Evolutionary conservation across 2,113 vertebrate genomes (phyloP).

Genomic region (Sander vitreus): DNA sequence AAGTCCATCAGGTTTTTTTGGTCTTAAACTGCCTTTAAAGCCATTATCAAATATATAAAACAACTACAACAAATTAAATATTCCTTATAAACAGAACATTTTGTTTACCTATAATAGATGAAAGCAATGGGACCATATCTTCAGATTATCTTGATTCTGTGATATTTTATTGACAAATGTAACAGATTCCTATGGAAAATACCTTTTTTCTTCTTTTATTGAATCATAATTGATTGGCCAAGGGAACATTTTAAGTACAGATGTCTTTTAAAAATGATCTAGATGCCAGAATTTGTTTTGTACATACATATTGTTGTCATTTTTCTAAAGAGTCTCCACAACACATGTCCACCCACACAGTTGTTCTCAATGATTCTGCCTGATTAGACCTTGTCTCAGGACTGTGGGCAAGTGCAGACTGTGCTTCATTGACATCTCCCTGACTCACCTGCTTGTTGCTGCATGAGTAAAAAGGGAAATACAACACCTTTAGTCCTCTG

Average conservation of each 20-base stretch:
- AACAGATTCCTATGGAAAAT: background rate
- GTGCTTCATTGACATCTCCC: conserved; percentile 1
- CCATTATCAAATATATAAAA: background rate
- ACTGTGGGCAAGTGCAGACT: conserved; percentile 23
- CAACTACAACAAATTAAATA: background rate
- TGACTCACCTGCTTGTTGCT: conserved; percentile 38
- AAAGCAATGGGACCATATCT: background rate
- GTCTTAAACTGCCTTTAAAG: background rate
- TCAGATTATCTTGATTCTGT: background rate
- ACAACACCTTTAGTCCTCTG: background rate
- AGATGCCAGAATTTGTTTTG: background rate
- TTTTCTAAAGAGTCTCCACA: background rate
- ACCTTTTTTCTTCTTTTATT: background rate
- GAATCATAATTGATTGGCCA: background rate
- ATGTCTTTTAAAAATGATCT: background rate
- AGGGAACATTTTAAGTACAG: background rate
- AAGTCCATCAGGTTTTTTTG: background rate
- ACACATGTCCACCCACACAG: background rate
- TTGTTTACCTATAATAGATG: background rate
- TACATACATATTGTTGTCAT: background rate
- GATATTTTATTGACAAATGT: background rate
- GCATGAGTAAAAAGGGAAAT: background rate
- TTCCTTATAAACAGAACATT: background rate
- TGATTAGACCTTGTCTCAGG: conserved; percentile 11
- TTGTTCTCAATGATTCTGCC: background rate